Percentiles rank a stretch among this genome's conserved stretches.
phyloP scores from a whole-genome alignment of 2,113 vertebrate genomes.

The Ptychochromis oligacanthus region DNA sequence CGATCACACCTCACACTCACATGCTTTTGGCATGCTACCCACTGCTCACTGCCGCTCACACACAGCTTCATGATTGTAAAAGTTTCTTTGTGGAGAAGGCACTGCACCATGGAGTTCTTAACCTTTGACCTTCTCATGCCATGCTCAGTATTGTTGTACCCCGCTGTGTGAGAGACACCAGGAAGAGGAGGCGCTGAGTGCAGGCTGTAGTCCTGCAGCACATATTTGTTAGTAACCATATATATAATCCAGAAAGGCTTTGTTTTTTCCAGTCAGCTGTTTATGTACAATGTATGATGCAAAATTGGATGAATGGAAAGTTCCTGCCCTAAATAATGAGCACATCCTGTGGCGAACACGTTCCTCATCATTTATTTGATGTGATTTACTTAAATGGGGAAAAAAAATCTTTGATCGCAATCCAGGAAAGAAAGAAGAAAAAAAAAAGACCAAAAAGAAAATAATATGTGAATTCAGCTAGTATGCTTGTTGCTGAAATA shows the following conservation, averaged over 20 bases:
- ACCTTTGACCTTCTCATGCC: slow-evolving; percentile 37
- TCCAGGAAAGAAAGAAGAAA: slow-evolving; percentile 76
- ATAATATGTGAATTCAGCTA: slow-evolving; percentile 60
- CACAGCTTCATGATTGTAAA: not conserved
- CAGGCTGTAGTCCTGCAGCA: not conserved
- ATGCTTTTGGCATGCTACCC: slow-evolving; percentile 1
- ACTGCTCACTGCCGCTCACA: slow-evolving; percentile 30
- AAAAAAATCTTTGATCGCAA: slow-evolving; percentile 53
- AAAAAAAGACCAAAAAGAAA: slow-evolving; percentile 49
- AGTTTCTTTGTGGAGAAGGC: not conserved
- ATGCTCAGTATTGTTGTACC: not conserved
- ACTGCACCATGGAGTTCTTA: slow-evolving; percentile 1
- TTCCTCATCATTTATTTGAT: slow-evolving; percentile 43
- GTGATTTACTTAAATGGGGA: slow-evolving; percentile 33
- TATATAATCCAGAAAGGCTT: slow-evolving; percentile 54
- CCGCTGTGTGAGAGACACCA: not conserved
- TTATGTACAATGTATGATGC: slow-evolving; percentile 9
- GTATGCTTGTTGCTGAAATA: slow-evolving; percentile 50
- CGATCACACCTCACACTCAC: slow-evolving; percentile 34
- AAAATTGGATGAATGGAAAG: slow-evolving; percentile 28
- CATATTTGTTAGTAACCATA: slow-evolving; percentile 3
- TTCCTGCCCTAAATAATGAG: slow-evolving; percentile 30
- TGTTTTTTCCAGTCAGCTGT: slow-evolving; percentile 50
- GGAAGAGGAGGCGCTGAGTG: slow-evolving; percentile 4
- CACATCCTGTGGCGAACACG: slow-evolving; percentile 6